Base-by-base conservation (phyloP, 2,797 vertebrate genomes). In the Buceros bicornis region DNA sequence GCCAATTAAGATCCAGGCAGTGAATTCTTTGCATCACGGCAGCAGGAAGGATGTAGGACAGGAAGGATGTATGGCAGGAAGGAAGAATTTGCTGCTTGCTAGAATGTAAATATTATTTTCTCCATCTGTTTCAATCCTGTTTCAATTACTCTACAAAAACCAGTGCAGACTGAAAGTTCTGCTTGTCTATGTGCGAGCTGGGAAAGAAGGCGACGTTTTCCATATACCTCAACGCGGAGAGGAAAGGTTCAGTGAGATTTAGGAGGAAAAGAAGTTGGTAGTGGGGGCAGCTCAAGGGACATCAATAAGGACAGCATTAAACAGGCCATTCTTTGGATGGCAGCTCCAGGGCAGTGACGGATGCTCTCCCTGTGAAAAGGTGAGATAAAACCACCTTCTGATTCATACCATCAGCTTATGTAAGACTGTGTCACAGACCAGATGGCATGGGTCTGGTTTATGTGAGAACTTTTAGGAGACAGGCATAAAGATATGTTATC, bases 61-160 rank as follows among this genome's bases (percentile, higher is more conserved):
- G 95, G 92, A 95, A 96, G 92, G 91, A 96, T 90, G 79, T 83
- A 90, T 57, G 83, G 67, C 93, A 96, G 95, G 92, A 95, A 96
- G 93, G 80, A 94, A 92, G 76, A 77, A 85, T 94, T 92, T 53
- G 21, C 45, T 89, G 50, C 74, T 96, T 85, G 56, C 66, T 83
- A 73, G 58, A 61, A 91, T 62, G 87, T 90, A 96, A 92, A 95
- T 95, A 78, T 87, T 94, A 89, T 95, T 96, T 93, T 96, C 79
- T 94, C 86, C 31, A 72, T 84, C 37, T 48, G 40, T 95, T 96
- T 95, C 77, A 93, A 37, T 76, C 45, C 54, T 70, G 37, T 58
- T 83, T 96, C 54, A 81, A 33, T 54, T 82, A 64, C 35, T 87
- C 51, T 89, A 25, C 43, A 71, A 84, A 95, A 88, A 12, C 20